Percentiles rank a stretch among this genome's conserved stretches.
Conservation (phyloP, 2,888 invertebrate genomes). For the Lysandra bellargus region DNA sequence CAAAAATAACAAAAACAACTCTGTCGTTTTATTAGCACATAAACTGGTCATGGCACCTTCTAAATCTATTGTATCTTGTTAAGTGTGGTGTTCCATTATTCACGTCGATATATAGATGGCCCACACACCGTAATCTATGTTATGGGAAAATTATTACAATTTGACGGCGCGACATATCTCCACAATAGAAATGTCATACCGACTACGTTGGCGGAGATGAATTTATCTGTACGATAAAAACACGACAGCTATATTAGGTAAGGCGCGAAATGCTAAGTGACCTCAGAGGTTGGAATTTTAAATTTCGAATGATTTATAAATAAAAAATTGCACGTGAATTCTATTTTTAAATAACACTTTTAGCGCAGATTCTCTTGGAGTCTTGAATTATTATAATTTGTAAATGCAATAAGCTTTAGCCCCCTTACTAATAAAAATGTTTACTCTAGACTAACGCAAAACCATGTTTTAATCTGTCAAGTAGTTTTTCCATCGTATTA, state of each 20-base stretch:
- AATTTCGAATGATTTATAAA: slow-evolving; percentile 35
- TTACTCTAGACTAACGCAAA: neutral
- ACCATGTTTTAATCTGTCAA: neutral
- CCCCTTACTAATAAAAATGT: no score
- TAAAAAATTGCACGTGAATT: neutral
- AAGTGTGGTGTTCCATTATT: slow-evolving; percentile 37
- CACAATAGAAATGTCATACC: slow-evolving; percentile 43
- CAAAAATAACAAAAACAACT: neutral
- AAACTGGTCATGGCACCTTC: neutral
- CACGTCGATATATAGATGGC: slow-evolving; percentile 39
- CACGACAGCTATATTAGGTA: slow-evolving; percentile 44
- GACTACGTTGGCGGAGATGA: slow-evolving; percentile 44
- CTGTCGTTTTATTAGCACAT: slow-evolving; percentile 18
- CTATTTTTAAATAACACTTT: neutral
- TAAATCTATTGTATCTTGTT: slow-evolving; percentile 21
- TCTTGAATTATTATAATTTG: neutral
- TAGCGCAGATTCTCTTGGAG: neutral
- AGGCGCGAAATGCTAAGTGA: slow-evolving; percentile 43
- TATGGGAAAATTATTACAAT: slow-evolving; percentile 66
- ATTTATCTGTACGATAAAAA: slow-evolving; percentile 42
- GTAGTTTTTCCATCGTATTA: neutral
- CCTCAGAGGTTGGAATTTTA: slow-evolving; percentile 49
- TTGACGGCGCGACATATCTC: slow-evolving; percentile 49
- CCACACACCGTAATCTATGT: slow-evolving; percentile 45
- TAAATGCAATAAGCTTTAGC: no score